These are phyloP conservation scores for Amphiura filiformis DNA, from an alignment of 35 echinoderm and acorn worm species.

Conservation along the genomic window DNA sequence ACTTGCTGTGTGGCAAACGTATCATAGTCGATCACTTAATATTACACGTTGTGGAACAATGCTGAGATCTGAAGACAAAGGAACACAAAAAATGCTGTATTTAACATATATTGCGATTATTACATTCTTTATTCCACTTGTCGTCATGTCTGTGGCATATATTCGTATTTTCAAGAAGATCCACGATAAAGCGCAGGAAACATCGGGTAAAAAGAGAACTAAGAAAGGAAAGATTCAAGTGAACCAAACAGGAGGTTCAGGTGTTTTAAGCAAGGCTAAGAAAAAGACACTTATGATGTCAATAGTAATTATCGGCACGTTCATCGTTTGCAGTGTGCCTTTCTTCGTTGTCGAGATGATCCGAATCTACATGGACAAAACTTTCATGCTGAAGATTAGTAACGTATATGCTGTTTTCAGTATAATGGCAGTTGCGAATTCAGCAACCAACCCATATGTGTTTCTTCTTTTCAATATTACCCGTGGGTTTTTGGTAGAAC, in stretches of 20 bases:
- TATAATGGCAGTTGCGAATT: slow-evolving; percentile 74
- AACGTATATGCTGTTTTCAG: slow-evolving; percentile 53
- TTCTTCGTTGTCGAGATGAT: slow-evolving; percentile 81
- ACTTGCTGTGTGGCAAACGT: slow-evolving; percentile 54
- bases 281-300: slow-evolving; percentile 90
- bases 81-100: slow-evolving; percentile 34
- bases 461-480: slow-evolving; percentile 82
- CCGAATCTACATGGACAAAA: background rate
- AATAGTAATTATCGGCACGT: slow-evolving; percentile 81
- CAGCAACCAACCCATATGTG: slow-evolving; percentile 84
- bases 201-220: slow-evolving; percentile 51
- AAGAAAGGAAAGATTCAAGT: slow-evolving; percentile 62
- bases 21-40: background rate
- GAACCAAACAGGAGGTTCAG: slow-evolving; percentile 41
- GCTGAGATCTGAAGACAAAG: background rate
- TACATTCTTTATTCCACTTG: slow-evolving; percentile 79
- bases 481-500: slow-evolving; percentile 70
- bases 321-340: slow-evolving; percentile 75
- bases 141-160: slow-evolving; percentile 70
- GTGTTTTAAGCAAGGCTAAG: slow-evolving; percentile 80
- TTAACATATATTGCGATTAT: slow-evolving; percentile 67
- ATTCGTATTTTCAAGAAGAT: slow-evolving; percentile 69
- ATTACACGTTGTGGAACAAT: slow-evolving; percentile 31
- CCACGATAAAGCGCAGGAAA: slow-evolving; percentile 77
- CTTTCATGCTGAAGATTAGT: background rate